phyloP scores from a whole-genome alignment of 2,797 vertebrate species.

The Enteromius unitaeniatus region DNA sequence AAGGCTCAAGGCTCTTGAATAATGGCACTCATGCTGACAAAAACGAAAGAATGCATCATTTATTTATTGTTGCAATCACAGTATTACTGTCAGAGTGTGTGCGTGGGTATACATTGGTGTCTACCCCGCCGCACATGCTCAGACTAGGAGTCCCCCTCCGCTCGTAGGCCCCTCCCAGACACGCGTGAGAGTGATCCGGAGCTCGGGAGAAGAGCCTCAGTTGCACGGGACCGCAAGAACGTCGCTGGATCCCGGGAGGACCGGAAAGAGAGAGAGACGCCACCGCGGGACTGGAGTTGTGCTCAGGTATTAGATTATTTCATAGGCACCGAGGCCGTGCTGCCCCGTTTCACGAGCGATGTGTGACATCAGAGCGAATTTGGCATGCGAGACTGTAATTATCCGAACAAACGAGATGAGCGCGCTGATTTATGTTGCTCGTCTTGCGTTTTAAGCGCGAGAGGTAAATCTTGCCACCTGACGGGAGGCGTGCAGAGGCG shows the following conservation, averaged over 20 bases:
- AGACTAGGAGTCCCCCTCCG: conserved; percentile 54
- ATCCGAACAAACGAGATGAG: conserved; percentile 5
- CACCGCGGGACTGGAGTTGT: conserved; percentile 75
- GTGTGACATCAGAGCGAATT: background rate
- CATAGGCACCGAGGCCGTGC: background rate
- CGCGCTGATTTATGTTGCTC: conserved; percentile 6
- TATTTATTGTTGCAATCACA: background rate
- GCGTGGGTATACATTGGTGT: conserved; percentile 18
- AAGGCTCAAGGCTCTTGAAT: background rate
- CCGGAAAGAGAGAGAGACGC: conserved; percentile 68
- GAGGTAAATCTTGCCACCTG: conserved; percentile 36
- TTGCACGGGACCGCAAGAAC: conserved; percentile 51
- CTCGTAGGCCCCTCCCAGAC: conserved; percentile 63
- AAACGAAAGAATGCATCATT: conserved; percentile 12
- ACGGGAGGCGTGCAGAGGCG: conserved; percentile 14
- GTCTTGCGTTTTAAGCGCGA: conserved; percentile 12
- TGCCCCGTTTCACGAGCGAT: background rate
- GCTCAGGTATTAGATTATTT: conserved; percentile 71
- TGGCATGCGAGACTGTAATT: conserved; percentile 11
- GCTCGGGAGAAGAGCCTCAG: conserved; percentile 48
- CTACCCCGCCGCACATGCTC: conserved; percentile 66
- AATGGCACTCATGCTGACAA: background rate
- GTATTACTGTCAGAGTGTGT: background rate
- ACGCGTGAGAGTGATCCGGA: conserved; percentile 64
- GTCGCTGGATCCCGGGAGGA: conserved; percentile 75